phyloP scores from a whole-genome alignment of 1,140 invertebrate genomes.

The Neodiprion virginianus region DNA sequence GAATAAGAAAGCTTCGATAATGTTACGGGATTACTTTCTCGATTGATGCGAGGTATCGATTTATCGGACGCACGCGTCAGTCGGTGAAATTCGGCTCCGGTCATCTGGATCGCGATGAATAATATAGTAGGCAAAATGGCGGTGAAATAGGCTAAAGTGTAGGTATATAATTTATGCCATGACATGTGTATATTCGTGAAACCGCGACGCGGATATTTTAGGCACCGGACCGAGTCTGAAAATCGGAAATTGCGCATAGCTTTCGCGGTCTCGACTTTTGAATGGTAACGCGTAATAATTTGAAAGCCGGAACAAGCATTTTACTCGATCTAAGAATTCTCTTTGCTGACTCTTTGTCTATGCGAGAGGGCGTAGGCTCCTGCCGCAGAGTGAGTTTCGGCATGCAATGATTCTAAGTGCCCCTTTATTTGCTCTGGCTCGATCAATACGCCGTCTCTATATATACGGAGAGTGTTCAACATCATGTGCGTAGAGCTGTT shows the following conservation, averaged over 20 bases:
- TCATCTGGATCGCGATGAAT: not conserved
- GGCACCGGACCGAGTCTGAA: not conserved
- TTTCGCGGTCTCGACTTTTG: constrained; percentile 4
- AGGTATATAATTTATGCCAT: too few relatives aligned
- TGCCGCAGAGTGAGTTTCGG: constrained; percentile 9
- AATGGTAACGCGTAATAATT: not conserved
- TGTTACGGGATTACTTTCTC: too few relatives aligned
- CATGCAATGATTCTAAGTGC: constrained; percentile 20
- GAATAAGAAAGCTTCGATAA: too few relatives aligned
- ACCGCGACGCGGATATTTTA: too few relatives aligned
- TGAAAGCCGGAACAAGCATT: constrained; percentile 21
- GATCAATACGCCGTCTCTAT: not conserved
- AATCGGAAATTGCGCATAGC: constrained; percentile 1
- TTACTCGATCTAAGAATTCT: not conserved
- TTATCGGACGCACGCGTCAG: not conserved
- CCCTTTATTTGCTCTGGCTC: constrained; percentile 14
- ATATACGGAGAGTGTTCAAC: not conserved
- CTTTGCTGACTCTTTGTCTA: constrained; percentile 18
- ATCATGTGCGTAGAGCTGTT: constrained; percentile 7
- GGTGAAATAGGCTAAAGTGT: too few relatives aligned
- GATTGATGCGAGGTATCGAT: not conserved
- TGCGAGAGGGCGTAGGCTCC: constrained; percentile 2
- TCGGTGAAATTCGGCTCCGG: not conserved
- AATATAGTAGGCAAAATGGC: not conserved
- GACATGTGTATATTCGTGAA: too few relatives aligned